Evolutionary conservation across 2,888 invertebrate species (phyloP).

Genomic region (Sturmia bella): DNA sequence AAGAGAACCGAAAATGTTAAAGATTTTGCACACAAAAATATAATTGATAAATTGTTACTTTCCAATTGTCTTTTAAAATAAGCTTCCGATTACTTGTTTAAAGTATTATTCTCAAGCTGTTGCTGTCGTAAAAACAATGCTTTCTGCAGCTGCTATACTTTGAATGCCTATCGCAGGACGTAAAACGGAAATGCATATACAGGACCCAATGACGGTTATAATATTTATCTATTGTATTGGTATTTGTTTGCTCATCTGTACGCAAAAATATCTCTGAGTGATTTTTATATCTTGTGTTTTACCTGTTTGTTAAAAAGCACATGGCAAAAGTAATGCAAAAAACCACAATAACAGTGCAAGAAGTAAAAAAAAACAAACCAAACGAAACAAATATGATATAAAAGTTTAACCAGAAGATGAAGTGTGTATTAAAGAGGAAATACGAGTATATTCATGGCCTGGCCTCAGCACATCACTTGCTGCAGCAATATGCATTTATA

Average conservation of each 20-base stretch:
- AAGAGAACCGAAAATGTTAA: too few species aligned
- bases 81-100: neutral
- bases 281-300: constrained; percentile 35
- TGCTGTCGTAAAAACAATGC: neutral
- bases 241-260: constrained; percentile 6
- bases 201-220: constrained; percentile 38
- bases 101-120: neutral
- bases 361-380: neutral
- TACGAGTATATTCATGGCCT: constrained; percentile 50
- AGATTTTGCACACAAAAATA: too few species aligned
- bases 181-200: constrained; percentile 46
- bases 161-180: neutral
- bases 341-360: constrained; percentile 9
- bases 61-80: neutral
- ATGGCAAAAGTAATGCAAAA: constrained; percentile 30
- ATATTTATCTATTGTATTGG: constrained; percentile 9
- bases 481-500: constrained; percentile 52
- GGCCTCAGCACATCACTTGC: constrained; percentile 21
- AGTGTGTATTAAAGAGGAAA: constrained; percentile 35
- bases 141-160: constrained; percentile 10
- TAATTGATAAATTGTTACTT: neutral
- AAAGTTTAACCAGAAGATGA: constrained; percentile 16
- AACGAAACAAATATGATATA: neutral
- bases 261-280: constrained; percentile 12
- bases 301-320: constrained; percentile 44